Conservation (phyloP, 2,888 invertebrate species). For the Bhutanitis thaidina region DNA sequence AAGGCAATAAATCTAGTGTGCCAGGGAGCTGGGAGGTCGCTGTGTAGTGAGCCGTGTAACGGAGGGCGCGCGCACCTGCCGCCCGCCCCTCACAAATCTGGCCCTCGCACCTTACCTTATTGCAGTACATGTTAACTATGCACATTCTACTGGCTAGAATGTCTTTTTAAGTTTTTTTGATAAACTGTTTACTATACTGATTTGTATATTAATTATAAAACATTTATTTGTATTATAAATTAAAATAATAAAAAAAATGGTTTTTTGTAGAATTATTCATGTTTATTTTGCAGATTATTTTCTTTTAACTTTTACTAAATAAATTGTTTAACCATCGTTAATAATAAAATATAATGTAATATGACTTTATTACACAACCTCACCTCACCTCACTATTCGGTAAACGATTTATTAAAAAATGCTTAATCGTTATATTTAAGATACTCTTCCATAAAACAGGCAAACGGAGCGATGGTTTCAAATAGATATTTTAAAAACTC, state of each 20-base stretch:
- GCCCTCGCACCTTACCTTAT: constrained; percentile 57
- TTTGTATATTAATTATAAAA: no score
- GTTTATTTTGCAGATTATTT: no score
- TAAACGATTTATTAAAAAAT: no score
- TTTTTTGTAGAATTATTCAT: no score
- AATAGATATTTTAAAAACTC: constrained; percentile 70
- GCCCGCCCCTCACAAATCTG: constrained; percentile 69
- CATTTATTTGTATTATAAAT: no score
- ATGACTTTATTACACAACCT: no score
- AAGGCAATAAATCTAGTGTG: constrained; percentile 19
- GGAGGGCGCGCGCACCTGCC: constrained; percentile 72
- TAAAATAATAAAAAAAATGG: no score
- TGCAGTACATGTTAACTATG: constrained; percentile 38
- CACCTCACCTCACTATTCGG: no score
- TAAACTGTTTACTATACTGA: no score
- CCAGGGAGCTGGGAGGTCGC: constrained; percentile 17
- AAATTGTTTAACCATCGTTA: no score
- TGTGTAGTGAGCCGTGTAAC: constrained; percentile 49
- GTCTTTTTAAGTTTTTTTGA: neutral
- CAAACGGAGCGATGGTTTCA: constrained; percentile 51
- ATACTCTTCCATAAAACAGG: constrained; percentile 34
- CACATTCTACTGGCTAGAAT: constrained; percentile 22
- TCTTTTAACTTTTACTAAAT: no score
- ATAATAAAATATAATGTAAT: no score
- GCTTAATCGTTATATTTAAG: constrained; percentile 22